Conservation (phyloP, 2,888 invertebrate species). For the Polymixis flavicincta region DNA sequence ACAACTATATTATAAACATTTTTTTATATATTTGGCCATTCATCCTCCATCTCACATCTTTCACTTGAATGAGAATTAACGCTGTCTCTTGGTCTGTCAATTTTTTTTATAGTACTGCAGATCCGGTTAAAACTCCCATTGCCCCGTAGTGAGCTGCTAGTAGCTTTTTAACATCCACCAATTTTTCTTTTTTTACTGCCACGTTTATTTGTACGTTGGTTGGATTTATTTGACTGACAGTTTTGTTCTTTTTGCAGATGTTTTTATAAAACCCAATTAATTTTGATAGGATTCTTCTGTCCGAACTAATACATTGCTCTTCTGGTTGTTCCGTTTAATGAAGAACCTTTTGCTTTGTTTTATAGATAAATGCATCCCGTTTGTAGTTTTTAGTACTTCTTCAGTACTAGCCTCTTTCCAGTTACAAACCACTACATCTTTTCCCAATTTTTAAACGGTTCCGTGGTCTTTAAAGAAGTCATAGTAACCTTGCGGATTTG, state of each 20-base stretch:
- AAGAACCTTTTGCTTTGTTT: slow-evolving; percentile 2
- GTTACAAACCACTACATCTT: background rate
- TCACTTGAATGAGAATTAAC: slow-evolving; percentile 1
- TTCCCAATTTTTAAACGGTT: background rate
- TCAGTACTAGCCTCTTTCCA: slow-evolving; percentile 8
- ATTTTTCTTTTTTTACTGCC: background rate
- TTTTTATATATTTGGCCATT: background rate
- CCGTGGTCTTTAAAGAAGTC: background rate
- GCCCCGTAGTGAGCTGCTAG: slow-evolving; percentile 1
- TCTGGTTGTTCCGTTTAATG: slow-evolving; percentile 1
- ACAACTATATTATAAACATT: too few relatives aligned
- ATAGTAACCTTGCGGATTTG: slow-evolving; percentile 2
- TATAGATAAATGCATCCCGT: background rate
- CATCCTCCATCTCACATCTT: slow-evolving; percentile 2
- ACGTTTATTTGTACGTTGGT: slow-evolving; percentile 4
- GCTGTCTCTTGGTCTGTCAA: slow-evolving; percentile 12
- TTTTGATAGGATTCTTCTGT: background rate
- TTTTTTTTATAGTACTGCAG: slow-evolving; percentile 1
- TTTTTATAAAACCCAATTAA: slow-evolving; percentile 8
- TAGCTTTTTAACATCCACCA: background rate
- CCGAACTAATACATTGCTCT: slow-evolving; percentile 8
- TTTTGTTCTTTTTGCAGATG: slow-evolving; percentile 6
- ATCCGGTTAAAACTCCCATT: slow-evolving; percentile 6
- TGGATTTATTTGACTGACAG: slow-evolving; percentile 10
- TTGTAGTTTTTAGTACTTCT: slow-evolving; percentile 3